These are phyloP conservation scores for Triplophysa tibetana DNA, from an alignment of 2,113 vertebrate genomes.

Conservation along the genomic window DNA sequence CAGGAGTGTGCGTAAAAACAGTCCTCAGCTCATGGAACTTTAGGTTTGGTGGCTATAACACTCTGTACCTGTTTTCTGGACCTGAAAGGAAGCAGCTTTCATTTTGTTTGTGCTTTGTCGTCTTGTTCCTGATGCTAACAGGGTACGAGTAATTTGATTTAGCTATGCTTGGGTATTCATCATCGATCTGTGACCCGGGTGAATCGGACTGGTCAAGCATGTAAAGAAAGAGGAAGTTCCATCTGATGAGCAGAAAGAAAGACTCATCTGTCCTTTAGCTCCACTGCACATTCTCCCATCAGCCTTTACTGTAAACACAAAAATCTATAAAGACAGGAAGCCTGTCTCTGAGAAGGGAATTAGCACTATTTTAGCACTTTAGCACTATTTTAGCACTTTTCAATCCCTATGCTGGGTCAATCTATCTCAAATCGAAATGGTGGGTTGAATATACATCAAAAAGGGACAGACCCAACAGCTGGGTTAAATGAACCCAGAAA, in stretches of 20 bases:
- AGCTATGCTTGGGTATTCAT: conserved; percentile 57
- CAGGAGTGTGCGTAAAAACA: no score
- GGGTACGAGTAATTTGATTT: conserved; percentile 68
- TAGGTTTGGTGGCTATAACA: neutral
- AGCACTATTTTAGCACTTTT: neutral
- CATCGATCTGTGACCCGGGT: conserved; percentile 64
- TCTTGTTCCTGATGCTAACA: conserved; percentile 55
- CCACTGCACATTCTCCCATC: neutral
- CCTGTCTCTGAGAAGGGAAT: neutral
- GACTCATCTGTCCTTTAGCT: conserved; percentile 2
- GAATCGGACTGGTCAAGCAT: conserved; percentile 63
- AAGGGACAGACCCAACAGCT: no score
- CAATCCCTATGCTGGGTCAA: neutral
- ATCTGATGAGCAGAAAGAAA: conserved; percentile 26
- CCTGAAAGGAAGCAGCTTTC: conserved; percentile 59
- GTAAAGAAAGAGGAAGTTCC: conserved; percentile 59
- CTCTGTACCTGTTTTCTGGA: conserved; percentile 47
- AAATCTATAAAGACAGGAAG: neutral
- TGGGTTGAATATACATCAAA: no score
- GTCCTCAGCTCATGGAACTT: no score
- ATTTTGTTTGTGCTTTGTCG: conserved; percentile 46
- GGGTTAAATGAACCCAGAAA: no score
- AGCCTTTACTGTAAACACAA: neutral
- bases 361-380: no score
- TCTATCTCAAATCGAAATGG: no score